phyloP scores from a whole-genome alignment of 1,140 invertebrate species.

The Platorchestia sp. region DNA sequence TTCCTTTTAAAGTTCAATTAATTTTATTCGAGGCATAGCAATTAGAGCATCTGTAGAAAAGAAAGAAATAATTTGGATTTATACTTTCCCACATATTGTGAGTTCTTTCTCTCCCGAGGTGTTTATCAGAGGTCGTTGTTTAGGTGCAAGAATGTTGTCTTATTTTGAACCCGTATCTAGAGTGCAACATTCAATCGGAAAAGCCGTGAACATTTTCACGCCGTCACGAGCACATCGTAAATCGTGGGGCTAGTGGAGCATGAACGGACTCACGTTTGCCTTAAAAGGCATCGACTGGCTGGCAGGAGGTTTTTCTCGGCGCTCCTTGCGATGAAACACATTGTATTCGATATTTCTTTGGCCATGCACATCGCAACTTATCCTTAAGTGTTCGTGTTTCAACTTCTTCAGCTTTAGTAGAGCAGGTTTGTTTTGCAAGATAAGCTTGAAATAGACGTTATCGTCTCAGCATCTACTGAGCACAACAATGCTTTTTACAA shows the following conservation, averaged over 20 bases:
- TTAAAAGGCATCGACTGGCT: background rate
- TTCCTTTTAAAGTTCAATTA: no score
- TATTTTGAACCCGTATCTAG: background rate
- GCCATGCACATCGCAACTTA: background rate
- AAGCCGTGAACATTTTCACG: conserved; percentile 43
- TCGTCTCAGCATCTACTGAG: background rate
- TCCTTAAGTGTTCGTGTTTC: background rate
- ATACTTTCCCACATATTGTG: background rate
- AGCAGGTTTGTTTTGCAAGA: background rate
- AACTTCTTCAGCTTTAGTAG: background rate
- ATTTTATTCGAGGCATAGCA: no score
- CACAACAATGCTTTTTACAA: no score
- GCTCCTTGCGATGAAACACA: background rate
- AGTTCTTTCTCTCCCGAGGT: background rate
- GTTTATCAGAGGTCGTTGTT: background rate
- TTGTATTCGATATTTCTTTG: background rate
- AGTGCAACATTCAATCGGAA: conserved; percentile 20
- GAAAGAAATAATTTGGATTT: background rate
- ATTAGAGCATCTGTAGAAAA: no score
- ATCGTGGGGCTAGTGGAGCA: background rate
- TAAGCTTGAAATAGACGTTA: background rate
- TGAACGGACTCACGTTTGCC: background rate
- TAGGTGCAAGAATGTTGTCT: background rate
- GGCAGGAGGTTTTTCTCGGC: background rate
- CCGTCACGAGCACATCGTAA: conserved; percentile 24